Percentiles rank a stretch among this genome's conserved stretches.
Evolutionary conservation across 2,797 vertebrate genomes (phyloP).

Genomic region (Brachymystax lenok): DNA sequence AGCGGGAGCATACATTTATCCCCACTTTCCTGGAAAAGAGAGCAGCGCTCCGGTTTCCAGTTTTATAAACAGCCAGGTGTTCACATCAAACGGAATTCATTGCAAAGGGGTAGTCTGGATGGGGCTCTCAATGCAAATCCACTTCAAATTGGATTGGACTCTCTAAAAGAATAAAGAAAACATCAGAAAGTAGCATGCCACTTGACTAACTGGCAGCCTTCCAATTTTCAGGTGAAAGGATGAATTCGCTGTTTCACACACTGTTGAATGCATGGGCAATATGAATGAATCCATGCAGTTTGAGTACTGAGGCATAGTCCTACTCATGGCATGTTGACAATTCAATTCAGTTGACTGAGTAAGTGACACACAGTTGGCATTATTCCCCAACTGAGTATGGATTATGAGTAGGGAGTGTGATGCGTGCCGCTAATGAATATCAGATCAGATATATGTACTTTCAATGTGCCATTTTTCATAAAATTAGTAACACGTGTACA

Average conservation of each 20-base stretch:
- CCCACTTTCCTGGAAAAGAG: neutral
- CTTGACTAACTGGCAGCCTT: conserved; percentile 42
- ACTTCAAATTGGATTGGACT: conserved; percentile 28
- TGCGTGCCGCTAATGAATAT: too few relatives aligned
- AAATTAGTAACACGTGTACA: too few relatives aligned
- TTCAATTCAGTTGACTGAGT: neutral
- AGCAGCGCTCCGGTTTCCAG: conserved; percentile 7
- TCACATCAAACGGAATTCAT: conserved; percentile 19
- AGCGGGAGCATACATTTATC: neutral
- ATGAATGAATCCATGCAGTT: conserved; percentile 13
- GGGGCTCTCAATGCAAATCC: conserved; percentile 27
- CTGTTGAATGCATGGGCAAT: conserved; percentile 10
- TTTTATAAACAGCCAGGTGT: conserved; percentile 20
- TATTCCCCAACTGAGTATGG: neutral
- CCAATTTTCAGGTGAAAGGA: conserved; percentile 23
- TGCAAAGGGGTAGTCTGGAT: conserved; percentile 24
- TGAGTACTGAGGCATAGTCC: neutral
- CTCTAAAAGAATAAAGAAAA: conserved; percentile 38
- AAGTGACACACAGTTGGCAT: neutral
- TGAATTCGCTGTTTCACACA: conserved; percentile 16
- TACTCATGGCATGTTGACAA: neutral
- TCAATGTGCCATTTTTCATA: too few relatives aligned
- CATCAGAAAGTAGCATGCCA: conserved; percentile 15
- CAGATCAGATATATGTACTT: too few relatives aligned
- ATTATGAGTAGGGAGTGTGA: too few relatives aligned